These are phyloP conservation scores for Capreolus pygargus DNA, from an alignment of 2,113 vertebrate genomes.

Conservation along the genomic window DNA sequence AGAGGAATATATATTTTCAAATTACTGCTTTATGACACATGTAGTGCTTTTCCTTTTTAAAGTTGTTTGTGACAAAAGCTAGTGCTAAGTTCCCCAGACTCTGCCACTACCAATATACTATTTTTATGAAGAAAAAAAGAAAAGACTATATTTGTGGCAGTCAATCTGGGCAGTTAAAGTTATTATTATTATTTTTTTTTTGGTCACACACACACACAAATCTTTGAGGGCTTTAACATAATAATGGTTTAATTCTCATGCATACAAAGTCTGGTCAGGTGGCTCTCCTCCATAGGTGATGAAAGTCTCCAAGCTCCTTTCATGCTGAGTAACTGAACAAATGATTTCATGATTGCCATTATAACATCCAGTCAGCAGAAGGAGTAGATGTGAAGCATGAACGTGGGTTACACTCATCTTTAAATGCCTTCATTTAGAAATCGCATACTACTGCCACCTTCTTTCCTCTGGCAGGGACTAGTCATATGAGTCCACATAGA, in stretches of 20 bases:
- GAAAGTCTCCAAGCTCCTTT: not conserved
- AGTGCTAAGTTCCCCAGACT: not conserved
- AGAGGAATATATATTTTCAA: not conserved
- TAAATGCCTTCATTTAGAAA: not conserved
- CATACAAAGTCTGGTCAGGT: not conserved
- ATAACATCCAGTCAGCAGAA: not conserved
- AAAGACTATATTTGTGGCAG: not conserved
- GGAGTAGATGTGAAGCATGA: not conserved
- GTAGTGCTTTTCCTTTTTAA: not conserved
- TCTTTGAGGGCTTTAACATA: not conserved
- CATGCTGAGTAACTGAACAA: not conserved
- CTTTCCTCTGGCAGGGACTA: not conserved
- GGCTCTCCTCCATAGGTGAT: not conserved
- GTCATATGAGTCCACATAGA: not conserved
- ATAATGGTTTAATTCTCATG: not conserved
- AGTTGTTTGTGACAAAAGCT: not conserved
- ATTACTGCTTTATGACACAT: not conserved
- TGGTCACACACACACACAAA: not conserved
- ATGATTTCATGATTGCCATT: not conserved
- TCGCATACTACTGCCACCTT: not conserved
- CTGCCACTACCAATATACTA: not conserved
- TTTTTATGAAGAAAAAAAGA: not conserved
- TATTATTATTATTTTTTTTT: not conserved
- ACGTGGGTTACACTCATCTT: not conserved
- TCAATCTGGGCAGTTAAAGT: not conserved